phyloP scores from a whole-genome alignment of 2,888 invertebrate species.

The Epinotia bilunana region DNA sequence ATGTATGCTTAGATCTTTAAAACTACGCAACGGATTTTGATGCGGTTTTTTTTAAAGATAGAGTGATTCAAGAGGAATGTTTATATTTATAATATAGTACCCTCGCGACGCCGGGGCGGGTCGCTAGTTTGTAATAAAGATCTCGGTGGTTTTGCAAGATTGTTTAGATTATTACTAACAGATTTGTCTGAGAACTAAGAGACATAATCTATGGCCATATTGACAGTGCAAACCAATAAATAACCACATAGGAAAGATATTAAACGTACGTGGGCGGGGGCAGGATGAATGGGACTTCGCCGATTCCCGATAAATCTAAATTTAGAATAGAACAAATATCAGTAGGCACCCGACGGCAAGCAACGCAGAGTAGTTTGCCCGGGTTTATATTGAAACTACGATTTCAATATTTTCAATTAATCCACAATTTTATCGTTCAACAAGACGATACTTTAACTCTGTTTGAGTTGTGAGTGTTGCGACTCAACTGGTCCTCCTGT shows the following conservation, averaged over 20 bases:
- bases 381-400: neutral
- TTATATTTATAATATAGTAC: too few relatives aligned
- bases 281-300: conserved; percentile 25
- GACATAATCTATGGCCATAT: conserved; percentile 1
- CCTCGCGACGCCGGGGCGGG: too few relatives aligned
- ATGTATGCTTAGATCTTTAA: too few relatives aligned
- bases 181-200: neutral
- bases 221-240: conserved; percentile 30
- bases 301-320: conserved; percentile 29
- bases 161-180: neutral
- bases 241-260: conserved; percentile 40
- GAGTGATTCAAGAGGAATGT: too few relatives aligned
- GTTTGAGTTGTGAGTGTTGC: neutral
- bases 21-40: too few relatives aligned
- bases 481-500: too few relatives aligned
- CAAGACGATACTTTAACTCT: neutral
- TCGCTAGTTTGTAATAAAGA: too few relatives aligned
- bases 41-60: too few relatives aligned
- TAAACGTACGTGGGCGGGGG: conserved; percentile 29
- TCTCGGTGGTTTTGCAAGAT: too few relatives aligned
- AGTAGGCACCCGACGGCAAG: neutral
- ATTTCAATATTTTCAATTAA: too few relatives aligned
- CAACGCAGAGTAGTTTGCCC: neutral
- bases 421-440: neutral
- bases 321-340: conserved; percentile 21